Percentiles rank a stretch among this genome's conserved stretches.
These are phyloP conservation scores for Mobula hypostoma DNA, from an alignment of 2,113 vertebrate species.

Conservation along the genomic window DNA sequence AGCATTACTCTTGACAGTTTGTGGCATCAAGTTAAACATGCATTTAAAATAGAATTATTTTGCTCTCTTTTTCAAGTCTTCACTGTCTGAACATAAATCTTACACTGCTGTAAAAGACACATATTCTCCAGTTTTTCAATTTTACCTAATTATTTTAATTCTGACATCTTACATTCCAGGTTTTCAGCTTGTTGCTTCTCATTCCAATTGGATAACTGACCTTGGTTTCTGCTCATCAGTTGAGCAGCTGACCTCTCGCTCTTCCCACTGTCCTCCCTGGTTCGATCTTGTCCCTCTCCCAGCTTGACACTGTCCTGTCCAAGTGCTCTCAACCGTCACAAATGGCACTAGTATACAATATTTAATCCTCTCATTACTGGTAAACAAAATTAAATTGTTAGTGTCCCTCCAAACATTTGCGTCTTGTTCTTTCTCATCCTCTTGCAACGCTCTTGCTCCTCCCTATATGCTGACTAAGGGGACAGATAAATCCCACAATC, in stretches of 20 bases:
- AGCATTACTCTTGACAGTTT: not conserved
- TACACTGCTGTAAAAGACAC: not conserved
- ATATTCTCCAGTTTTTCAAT: not conserved
- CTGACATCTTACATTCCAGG: not conserved
- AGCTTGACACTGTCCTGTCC: not conserved
- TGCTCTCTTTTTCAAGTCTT: not conserved
- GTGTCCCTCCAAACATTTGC: not conserved
- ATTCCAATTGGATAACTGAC: not conserved
- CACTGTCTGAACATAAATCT: not conserved
- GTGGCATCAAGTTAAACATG: not conserved
- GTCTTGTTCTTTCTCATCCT: not conserved
- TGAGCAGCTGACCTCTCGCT: not conserved
- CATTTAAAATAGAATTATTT: too few species aligned
- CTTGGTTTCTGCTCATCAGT: not conserved
- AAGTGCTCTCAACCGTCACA: not conserved
- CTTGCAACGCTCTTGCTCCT: not conserved
- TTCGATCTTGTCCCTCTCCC: not conserved
- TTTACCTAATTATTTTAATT: not conserved
- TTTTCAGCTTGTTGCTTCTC: not conserved
- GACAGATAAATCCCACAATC: conserved; percentile 1
- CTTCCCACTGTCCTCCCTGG: not conserved
- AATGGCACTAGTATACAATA: not conserved
- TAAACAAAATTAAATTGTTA: not conserved
- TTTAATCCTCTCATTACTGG: not conserved
- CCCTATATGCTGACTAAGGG: not conserved